These are phyloP conservation scores for Apamea sordens DNA, from an alignment of 2,888 invertebrate genomes.

Conservation along the genomic window DNA sequence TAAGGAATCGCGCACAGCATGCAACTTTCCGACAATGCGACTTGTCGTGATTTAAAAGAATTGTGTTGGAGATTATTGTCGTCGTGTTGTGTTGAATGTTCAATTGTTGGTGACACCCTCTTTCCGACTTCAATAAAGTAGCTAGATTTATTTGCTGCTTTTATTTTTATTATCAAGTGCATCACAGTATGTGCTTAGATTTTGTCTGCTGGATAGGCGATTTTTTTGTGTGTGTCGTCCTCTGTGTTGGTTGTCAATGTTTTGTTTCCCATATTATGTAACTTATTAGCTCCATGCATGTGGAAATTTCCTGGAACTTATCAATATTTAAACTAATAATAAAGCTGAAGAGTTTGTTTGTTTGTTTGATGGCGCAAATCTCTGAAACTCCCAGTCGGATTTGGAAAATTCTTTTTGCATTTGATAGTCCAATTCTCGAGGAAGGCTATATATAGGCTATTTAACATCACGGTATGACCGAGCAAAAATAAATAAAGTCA, in stretches of 20 bases:
- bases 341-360: too few species aligned
- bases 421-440: too few species aligned
- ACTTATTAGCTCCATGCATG: not conserved
- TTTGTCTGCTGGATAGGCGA: not conserved
- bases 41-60: slow-evolving; percentile 31
- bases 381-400: too few species aligned
- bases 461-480: not conserved
- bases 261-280: not conserved
- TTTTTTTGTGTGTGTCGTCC: not conserved
- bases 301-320: not conserved
- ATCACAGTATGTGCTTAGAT: not conserved
- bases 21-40: slow-evolving; percentile 35
- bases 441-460: not conserved
- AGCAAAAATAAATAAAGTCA: not conserved
- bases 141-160: not conserved
- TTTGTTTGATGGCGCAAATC: too few species aligned
- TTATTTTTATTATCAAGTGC: slow-evolving; percentile 9
- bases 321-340: too few species aligned
- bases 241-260: not conserved
- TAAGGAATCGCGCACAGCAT: slow-evolving; percentile 53
- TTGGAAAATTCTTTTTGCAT: too few species aligned
- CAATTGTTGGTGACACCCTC: slow-evolving; percentile 37
- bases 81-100: slow-evolving; percentile 10
- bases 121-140: slow-evolving; percentile 16
- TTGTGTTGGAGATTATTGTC: slow-evolving; percentile 30